Evolutionary conservation across 2,797 vertebrate genomes (phyloP), one percentile per base, ranked within the genome.

Genomic region (Micropoecilia bifurca): DNA sequence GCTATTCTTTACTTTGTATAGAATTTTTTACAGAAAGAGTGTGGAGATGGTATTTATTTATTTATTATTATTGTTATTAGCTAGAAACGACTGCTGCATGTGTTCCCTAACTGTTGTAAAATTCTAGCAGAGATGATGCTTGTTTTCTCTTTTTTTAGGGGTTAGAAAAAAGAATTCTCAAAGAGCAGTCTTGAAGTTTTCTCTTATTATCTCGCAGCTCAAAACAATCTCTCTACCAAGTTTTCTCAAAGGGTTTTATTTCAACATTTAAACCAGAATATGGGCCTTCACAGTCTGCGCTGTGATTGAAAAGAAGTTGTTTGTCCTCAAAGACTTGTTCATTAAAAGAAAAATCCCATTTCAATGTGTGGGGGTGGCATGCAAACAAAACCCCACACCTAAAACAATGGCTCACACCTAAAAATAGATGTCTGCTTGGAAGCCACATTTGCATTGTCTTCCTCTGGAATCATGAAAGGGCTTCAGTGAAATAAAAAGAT

Each of bases 321-420:
- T 47, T 61, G 81, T 28, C 4, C 82, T 69, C 39, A 43, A 69
- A 69, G 22, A 69, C 12, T 79, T 48, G 55, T 76, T 88, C 78
- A 83, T 90, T 83, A 85, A 77, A 45, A 46, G 41, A 75, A 75
- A 80, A 88, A 61, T 73, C 50, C 73, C 30, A 79, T 71, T 80
- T 89, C 89, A 84, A 80, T 59, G 55, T 75, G 89, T 80, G 87
- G 79, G 87, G 90, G 81, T 84, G 88, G 79, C 77, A 69, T 12
- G 22, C 72, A 80, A 86, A 86, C 78, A 89, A 57, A 76, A 74
- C 48, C 59, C 77, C 16, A 71, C 79, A 77, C 74, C 78, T 69
- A 47, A 83, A 84, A 87, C 84, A 84, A 88, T 75, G 80, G 75
- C 82, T 84, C 25, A 61, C 36, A 36, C 78, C 85, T 87, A 88